Conservation (phyloP, 2,113 vertebrate genomes). For the Muscicapa adusta region DNA sequence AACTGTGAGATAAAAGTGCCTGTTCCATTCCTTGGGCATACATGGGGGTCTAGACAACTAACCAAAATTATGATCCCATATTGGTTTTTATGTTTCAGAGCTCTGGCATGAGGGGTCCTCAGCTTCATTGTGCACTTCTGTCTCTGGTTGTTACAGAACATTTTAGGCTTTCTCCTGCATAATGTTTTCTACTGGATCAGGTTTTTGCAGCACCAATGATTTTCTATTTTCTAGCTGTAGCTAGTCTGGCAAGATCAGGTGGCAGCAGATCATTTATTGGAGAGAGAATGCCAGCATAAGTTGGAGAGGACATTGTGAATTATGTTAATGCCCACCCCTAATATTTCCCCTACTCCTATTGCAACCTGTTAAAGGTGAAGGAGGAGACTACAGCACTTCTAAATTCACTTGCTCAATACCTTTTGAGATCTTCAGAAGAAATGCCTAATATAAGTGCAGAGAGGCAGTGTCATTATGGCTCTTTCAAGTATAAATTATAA, state of each 20-base stretch:
- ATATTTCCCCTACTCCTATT: background rate
- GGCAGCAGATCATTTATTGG: background rate
- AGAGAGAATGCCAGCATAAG: background rate
- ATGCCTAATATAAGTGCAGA: background rate
- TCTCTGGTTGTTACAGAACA: background rate
- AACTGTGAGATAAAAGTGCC: background rate
- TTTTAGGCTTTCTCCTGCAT: background rate
- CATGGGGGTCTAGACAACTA: background rate
- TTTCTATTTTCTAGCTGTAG: background rate
- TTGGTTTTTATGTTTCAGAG: background rate
- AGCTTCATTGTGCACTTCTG: background rate
- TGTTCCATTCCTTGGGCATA: background rate
- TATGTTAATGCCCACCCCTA: background rate
- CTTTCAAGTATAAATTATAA: background rate
- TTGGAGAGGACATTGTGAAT: background rate
- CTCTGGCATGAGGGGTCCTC: rapidly evolving
- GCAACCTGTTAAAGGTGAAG: background rate
- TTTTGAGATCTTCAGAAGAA: background rate
- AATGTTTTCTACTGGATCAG: background rate
- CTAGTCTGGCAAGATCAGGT: background rate
- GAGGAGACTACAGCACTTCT: background rate
- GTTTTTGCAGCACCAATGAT: background rate
- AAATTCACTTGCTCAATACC: background rate
- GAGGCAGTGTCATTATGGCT: background rate
- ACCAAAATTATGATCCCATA: background rate